Percentiles rank a stretch among this genome's conserved stretches.
These are phyloP conservation scores for Cladopsammia gracilis DNA, from an alignment of 64 coral and sea anemone species.

Conservation along the genomic window DNA sequence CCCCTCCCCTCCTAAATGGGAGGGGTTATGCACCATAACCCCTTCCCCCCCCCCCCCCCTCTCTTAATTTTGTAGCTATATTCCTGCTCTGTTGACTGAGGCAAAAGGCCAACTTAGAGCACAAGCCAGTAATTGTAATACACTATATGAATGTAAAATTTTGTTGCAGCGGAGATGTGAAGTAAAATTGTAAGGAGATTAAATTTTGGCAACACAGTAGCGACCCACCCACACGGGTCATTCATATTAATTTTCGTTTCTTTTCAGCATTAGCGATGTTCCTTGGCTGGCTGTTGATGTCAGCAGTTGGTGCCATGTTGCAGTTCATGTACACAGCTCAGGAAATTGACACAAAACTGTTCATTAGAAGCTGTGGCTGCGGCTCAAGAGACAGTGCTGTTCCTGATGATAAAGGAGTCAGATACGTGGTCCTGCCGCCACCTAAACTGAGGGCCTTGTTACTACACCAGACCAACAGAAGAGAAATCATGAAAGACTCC, in stretches of 20 bases:
- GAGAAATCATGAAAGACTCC: slow-evolving; percentile 5
- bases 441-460: slow-evolving; percentile 19
- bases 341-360: slow-evolving; percentile 47
- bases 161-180: no score
- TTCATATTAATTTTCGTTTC: background rate
- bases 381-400: background rate
- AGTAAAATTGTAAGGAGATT: no score
- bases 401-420: slow-evolving; percentile 25
- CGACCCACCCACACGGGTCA: no score
- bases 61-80: no score
- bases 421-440: slow-evolving; percentile 32
- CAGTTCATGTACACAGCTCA: slow-evolving; percentile 78
- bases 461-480: slow-evolving; percentile 4
- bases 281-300: slow-evolving; percentile 72
- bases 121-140: no score
- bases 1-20: no score
- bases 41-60: no score
- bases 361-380: slow-evolving; percentile 27
- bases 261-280: slow-evolving; percentile 70
- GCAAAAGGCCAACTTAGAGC: no score
- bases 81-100: no score
- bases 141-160: no score
- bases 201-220: no score
- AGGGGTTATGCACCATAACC: no score
- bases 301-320: slow-evolving; percentile 36